A percentile compares a stretch with the other conserved stretches of the same genome.
Conservation (phyloP, 2,113 vertebrate genomes). For the Varanus komodoensis region DNA sequence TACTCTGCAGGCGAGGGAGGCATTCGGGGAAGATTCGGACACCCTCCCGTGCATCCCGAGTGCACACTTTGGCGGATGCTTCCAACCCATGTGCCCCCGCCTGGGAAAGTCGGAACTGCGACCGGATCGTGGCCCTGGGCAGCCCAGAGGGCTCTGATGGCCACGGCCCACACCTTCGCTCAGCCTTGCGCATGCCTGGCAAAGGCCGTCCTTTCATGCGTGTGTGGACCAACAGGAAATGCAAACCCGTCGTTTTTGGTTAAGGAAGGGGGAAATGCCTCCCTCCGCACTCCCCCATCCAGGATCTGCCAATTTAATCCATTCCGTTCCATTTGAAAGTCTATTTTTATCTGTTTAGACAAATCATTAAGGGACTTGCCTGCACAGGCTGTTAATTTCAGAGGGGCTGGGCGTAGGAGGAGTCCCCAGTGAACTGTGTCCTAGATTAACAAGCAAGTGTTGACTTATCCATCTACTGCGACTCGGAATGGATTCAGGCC, state of each 20-base stretch:
- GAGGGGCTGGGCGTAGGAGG: neutral
- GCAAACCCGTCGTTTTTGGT: constrained; percentile 5
- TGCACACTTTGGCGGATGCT: neutral
- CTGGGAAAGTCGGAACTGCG: neutral
- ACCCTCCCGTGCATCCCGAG: neutral
- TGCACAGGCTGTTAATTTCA: neutral
- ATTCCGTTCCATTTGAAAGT: constrained; percentile 56
- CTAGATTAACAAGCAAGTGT: constrained; percentile 23
- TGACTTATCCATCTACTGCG: neutral
- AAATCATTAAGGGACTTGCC: neutral
- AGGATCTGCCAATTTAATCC: neutral
- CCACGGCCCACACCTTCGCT: constrained; percentile 59
- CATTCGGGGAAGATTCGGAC: constrained; percentile 61
- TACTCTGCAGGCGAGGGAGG: constrained; percentile 69
- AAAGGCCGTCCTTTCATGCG: constrained; percentile 61
- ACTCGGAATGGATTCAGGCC: neutral
- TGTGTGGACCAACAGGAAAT: constrained; percentile 14
- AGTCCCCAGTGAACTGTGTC: constrained; percentile 23
- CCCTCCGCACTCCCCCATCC: too few relatives aligned
- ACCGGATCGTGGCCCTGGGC: constrained; percentile 37
- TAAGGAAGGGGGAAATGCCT: neutral
- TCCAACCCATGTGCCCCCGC: neutral
- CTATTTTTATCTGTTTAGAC: constrained; percentile 49
- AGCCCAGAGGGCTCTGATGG: constrained; percentile 46
- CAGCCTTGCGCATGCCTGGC: constrained; percentile 64